Base-by-base conservation (phyloP, 2,888 invertebrate species). In the Calliscelio sp. region DNA sequence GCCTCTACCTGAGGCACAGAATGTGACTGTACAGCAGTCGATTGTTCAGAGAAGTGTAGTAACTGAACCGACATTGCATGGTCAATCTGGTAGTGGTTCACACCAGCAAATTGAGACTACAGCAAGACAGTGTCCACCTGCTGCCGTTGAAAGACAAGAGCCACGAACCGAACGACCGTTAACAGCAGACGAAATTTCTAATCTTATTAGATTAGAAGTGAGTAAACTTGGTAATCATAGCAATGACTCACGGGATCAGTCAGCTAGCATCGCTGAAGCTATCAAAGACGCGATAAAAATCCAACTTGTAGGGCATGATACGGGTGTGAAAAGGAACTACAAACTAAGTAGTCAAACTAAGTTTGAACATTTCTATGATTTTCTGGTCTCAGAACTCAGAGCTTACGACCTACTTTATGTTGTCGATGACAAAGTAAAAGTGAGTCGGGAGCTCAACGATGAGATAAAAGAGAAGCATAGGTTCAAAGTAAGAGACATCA, bases 321-420 rank as follows among this genome's bases (percentile, higher is more conserved):
- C 32, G 32, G 32, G 32, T 32, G 32, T 32, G 32, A 84, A 71
- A 78, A 41, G 79, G 11, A 59, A 81, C 28, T 86, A 83, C 44
- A 75, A 78, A 25, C 38, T 81, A 38, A 74, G 66, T 2, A 4
- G n/a, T 7, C 25, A 73, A 28, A 68, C 38, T 14, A 85, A 78
- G 61, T 83, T 73, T 66, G 85, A 85, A 63, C 68, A 81, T 49
- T 85, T 85, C 35, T 68, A 57, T 38, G 81, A 85, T 28, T 71
- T 57, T 59, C 55, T 81, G 2, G 55, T 73, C 0, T 83, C 83
- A 18, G 81, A 83, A 61, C 32, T 83, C 5, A 71, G 81, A 73
- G 24, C 38, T 16, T 28, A 41, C 28, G 75, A 81, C 10, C 51
- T 84, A 16, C 22, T 78, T 1, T 74, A 85, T 28, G 51, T 84